Evolutionary conservation across 2,113 vertebrate species (phyloP).

Genomic region (Calcarius ornatus): DNA sequence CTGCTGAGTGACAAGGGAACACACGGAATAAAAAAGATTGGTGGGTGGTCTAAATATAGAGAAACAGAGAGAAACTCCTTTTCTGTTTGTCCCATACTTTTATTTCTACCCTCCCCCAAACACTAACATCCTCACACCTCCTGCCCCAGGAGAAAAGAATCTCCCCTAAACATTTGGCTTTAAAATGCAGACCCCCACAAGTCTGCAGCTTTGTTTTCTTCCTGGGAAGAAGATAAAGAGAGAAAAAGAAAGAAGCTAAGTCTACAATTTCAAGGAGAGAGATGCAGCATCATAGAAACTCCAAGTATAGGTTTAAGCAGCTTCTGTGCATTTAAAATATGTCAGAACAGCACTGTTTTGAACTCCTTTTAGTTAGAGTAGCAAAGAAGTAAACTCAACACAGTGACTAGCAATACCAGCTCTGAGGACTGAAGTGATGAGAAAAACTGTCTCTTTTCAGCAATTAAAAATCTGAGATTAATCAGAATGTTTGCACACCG

Average conservation of each 20-base stretch:
- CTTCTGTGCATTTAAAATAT: not conserved
- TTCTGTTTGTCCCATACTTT: not conserved
- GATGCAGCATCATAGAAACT: not conserved
- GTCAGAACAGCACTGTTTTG: not conserved
- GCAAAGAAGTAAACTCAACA: not conserved
- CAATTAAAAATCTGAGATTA: not conserved
- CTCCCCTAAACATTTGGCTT: not conserved
- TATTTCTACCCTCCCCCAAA: not conserved
- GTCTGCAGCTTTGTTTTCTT: not conserved
- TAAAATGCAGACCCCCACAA: not conserved
- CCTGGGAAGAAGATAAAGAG: not conserved
- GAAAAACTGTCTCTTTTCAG: not conserved
- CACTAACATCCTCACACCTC: not conserved
- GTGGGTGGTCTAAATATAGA: conserved; percentile 26
- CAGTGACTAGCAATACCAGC: not conserved
- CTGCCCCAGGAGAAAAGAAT: not conserved
- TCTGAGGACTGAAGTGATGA: not conserved
- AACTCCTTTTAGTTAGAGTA: not conserved
- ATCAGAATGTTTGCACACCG: not conserved
- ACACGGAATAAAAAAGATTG: not conserved
- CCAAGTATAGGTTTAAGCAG: not conserved
- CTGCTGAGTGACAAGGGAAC: not conserved
- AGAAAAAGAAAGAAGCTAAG: not conserved
- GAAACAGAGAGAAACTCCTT: not conserved
- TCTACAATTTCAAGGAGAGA: not conserved